phyloP scores from a whole-genome alignment of 2,797 vertebrate species.

The Gambelia wislizenii region DNA sequence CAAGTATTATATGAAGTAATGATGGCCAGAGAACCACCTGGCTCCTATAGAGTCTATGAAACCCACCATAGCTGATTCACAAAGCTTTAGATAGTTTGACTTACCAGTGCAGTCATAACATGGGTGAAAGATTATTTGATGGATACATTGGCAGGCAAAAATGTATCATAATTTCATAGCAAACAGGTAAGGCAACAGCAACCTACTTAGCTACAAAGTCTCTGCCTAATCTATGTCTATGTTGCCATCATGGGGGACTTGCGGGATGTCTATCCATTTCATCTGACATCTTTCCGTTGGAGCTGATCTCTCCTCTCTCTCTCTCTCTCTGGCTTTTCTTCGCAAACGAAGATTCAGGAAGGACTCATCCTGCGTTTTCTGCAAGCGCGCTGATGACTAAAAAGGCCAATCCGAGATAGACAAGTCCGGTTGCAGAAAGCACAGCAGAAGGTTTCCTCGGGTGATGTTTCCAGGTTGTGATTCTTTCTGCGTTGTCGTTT shows the following conservation, averaged over 20 bases:
- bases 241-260: neutral
- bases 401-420: too few species aligned
- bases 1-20: neutral
- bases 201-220: neutral
- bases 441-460: too few species aligned
- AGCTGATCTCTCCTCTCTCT: too few species aligned
- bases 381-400: too few species aligned
- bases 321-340: too few species aligned
- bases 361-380: too few species aligned
- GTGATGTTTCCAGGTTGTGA: too few species aligned
- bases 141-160: neutral
- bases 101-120: neutral
- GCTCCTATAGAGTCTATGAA: neutral
- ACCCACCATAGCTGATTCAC: neutral
- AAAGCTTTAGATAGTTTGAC: neutral
- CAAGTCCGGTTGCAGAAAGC: too few species aligned
- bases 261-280: neutral
- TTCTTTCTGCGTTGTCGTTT: too few species aligned
- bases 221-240: neutral
- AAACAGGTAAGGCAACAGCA: neutral
- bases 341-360: too few species aligned
- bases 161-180: neutral
- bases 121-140: neutral
- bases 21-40: neutral
- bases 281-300: too few species aligned